These are phyloP conservation scores for Crotalus viridis DNA, from an alignment of 2,113 vertebrate species.

Conservation along the genomic window DNA sequence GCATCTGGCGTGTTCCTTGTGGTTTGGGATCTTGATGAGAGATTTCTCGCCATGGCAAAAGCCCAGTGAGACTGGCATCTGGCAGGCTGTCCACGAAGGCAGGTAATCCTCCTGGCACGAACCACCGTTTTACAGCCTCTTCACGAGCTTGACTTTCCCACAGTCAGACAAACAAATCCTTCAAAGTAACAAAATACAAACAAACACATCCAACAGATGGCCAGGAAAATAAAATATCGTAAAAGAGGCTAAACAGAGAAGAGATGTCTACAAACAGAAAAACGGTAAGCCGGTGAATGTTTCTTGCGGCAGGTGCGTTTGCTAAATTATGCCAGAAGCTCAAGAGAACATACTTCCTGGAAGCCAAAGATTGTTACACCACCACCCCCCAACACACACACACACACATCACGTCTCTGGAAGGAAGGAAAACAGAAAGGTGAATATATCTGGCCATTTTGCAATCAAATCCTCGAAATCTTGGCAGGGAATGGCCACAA, in stretches of 20 bases:
- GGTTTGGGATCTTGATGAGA: not conserved
- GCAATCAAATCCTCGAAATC: not conserved
- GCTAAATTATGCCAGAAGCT: slow-evolving; percentile 32
- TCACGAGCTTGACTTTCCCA: slow-evolving; percentile 18
- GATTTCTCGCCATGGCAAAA: not conserved
- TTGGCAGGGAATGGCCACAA: not conserved
- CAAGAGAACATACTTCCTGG: slow-evolving; percentile 34
- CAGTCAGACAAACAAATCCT: slow-evolving; percentile 60
- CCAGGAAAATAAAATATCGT: slow-evolving; percentile 64
- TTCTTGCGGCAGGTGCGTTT: slow-evolving; percentile 39
- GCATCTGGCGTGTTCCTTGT: not conserved
- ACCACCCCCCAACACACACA: too few relatives aligned
- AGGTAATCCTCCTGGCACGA: slow-evolving; percentile 20
- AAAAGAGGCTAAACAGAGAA: slow-evolving; percentile 48
- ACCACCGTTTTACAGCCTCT: slow-evolving; percentile 22
- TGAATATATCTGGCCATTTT: not conserved
- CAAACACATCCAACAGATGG: slow-evolving; percentile 56
- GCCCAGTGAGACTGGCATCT: not conserved
- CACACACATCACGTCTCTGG: not conserved
- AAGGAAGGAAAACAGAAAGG: not conserved
- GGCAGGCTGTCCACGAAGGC: not conserved
- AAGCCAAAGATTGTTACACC: slow-evolving; percentile 51
- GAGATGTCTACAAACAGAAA: slow-evolving; percentile 44
- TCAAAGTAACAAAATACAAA: slow-evolving; percentile 56
- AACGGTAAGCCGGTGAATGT: slow-evolving; percentile 56